A percentile compares a stretch with the other conserved stretches of the same genome.
Conservation (phyloP, 1,140 invertebrate genomes). For the Drosophila serrata region DNA sequence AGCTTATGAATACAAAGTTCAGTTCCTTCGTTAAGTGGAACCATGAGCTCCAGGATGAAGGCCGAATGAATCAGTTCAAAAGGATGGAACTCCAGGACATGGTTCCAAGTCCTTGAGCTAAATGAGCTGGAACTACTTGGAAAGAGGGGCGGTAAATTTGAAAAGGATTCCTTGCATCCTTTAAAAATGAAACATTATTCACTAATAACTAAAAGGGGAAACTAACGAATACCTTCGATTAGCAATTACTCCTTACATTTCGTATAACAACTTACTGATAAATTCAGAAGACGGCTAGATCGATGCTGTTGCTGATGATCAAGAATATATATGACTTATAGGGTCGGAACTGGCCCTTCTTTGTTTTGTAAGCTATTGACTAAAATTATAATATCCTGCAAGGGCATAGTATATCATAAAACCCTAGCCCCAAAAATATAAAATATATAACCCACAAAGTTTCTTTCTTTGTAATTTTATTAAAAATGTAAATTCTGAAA, state of each 20-base stretch:
- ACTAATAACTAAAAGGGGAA: not conserved
- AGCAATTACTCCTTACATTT: not conserved
- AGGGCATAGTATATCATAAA: too few relatives aligned
- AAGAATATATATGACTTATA: too few relatives aligned
- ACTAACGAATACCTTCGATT: not conserved
- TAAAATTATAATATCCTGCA: too few relatives aligned
- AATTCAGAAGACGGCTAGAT: too few relatives aligned
- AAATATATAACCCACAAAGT: not conserved
- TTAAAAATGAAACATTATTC: not conserved
- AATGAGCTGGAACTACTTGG: not conserved
- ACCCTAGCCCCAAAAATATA: not conserved
- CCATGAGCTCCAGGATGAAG: not conserved
- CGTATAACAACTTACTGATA: not conserved
- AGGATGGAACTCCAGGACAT: not conserved
- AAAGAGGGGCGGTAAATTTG: not conserved
- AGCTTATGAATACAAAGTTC: not conserved
- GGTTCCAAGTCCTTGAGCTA: not conserved
- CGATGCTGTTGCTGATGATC: too few relatives aligned
- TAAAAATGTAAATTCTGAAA: slow-evolving; percentile 84
- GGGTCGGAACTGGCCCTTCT: too few relatives aligned
- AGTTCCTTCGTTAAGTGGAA: slow-evolving; percentile 3
- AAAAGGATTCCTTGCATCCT: too few relatives aligned
- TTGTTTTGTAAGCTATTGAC: too few relatives aligned
- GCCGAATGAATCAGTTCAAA: slow-evolving; percentile 4
- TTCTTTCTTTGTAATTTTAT: slow-evolving; percentile 65